Base-by-base conservation (phyloP, 92 coral and sea anemone species). In the Plumapathes pennacea region DNA sequence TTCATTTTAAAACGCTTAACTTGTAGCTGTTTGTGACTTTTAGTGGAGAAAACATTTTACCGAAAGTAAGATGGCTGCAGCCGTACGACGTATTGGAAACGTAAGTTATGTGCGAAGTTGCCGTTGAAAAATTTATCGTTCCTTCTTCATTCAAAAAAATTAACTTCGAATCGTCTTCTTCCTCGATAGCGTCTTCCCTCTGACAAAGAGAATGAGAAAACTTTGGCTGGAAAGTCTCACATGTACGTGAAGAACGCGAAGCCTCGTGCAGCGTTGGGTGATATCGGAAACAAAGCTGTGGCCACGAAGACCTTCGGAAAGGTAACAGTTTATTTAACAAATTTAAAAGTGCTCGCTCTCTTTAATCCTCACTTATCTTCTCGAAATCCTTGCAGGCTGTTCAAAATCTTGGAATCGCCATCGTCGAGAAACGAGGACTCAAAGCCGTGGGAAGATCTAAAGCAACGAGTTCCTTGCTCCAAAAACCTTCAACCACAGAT, bases 51-150 rank as follows among this genome's bases (percentile, higher is more conserved):
- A n/a, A n/a, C n/a, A n/a, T n/a, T n/a, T n/a, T n/a, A n/a, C n/a
- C n/a, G n/a, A n/a, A n/a, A n/a, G n/a, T n/a, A n/a, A n/a, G n/a
- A 42, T 25, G 3, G 88, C 88, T 96, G 95, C 99, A 84, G 95
- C 99, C 45, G 78, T 84, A 29, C 81, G 96, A 67, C 80, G 95
- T 57, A 65, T 84, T 53, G 96, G 90, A 71, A 74, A 82, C 39
- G 99, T 94, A 54, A 68, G 96, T 88, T 10, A 17, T 36, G 0
- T 50, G 12, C 9, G 29, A 3, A 41, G 4, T 21, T 1, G 3
- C 12, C 11, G 17, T 15, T 5, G 12, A 22, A 21, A 44, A 51
- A 31, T n/a, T 34, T 30, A 53, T 31, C 52, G 73, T 66, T 52
- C 25, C 21, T 13, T 29, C 22, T 10, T 23, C 23, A 4, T 17